A percentile compares a stretch with the other conserved stretches of the same genome.
Conservation (phyloP, 2,888 invertebrate species). For the Drosophila rellima region DNA sequence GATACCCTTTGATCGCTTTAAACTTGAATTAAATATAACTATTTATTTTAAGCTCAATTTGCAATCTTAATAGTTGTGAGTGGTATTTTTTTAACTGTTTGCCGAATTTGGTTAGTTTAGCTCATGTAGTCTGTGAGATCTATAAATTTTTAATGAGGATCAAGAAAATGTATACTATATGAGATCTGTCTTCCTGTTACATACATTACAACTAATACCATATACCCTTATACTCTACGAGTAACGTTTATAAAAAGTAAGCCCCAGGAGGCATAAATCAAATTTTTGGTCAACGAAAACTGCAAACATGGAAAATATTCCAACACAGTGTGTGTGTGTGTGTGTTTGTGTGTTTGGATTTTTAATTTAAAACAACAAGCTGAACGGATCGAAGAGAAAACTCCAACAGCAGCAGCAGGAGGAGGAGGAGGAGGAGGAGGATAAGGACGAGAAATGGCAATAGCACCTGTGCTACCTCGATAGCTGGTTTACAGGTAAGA, state of each 20-base stretch:
- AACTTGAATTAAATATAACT: neutral
- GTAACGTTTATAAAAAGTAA: neutral
- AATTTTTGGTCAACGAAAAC: slow-evolving; percentile 58
- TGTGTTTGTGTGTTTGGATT: slow-evolving; percentile 58
- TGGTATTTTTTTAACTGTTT: no score
- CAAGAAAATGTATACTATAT: no score
- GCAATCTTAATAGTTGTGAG: no score
- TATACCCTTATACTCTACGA: neutral
- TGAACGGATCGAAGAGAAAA: slow-evolving; percentile 48
- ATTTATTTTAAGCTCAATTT: no score
- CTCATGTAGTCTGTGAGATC: neutral
- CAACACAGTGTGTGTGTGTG: slow-evolving; percentile 15
- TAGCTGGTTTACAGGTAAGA: slow-evolving; percentile 13
- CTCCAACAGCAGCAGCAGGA: slow-evolving; percentile 11
- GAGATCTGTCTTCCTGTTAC: neutral
- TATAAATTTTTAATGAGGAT: no score
- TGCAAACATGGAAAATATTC: slow-evolving; percentile 61
- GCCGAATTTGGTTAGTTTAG: no score
- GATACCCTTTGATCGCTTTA: neutral
- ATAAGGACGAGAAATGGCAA: neutral
- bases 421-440: neutral
- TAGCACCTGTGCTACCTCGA: slow-evolving; percentile 12
- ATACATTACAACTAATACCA: neutral
- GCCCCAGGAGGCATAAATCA: slow-evolving; percentile 54
- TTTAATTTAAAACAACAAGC: slow-evolving; percentile 79